Percentiles rank a stretch among this genome's conserved stretches.
Evolutionary conservation across 2,113 vertebrate genomes (phyloP).

Genomic region (Rhynchomys soricoides): DNA sequence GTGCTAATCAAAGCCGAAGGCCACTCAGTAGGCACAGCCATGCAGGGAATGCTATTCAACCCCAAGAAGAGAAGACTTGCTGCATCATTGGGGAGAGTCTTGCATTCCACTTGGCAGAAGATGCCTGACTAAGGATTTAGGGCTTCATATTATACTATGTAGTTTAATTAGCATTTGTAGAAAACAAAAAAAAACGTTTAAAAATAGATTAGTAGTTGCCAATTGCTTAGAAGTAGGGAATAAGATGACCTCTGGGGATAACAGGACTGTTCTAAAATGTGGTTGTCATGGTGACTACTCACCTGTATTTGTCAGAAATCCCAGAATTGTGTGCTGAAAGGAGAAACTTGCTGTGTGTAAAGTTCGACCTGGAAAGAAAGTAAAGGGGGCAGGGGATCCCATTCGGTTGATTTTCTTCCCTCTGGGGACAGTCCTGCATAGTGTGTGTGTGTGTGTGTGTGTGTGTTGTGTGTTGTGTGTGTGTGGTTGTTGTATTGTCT

Average conservation of each 20-base stretch:
- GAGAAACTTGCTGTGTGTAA: neutral
- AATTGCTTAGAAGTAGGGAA: neutral
- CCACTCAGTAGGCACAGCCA: neutral
- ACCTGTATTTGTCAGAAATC: neutral
- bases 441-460: neutral
- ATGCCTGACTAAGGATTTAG: neutral
- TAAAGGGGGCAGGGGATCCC: fast-evolving
- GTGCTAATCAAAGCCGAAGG: neutral
- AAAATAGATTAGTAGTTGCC: neutral
- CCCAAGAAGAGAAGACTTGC: neutral
- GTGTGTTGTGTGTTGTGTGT: neutral
- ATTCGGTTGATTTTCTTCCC: neutral
- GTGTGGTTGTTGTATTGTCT: neutral
- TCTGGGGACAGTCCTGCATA: neutral
- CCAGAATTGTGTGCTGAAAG: neutral
- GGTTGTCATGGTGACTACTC: neutral
- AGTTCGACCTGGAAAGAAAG: neutral
- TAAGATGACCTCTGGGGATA: neutral
- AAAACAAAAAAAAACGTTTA: neutral
- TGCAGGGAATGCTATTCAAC: neutral
- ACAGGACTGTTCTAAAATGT: neutral
- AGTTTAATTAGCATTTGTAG: neutral
- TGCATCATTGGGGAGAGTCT: neutral
- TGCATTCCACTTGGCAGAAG: neutral
- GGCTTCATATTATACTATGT: neutral